Evolutionary conservation across 2,888 invertebrate genomes (phyloP).

Genomic region (Melanchra persicariae): DNA sequence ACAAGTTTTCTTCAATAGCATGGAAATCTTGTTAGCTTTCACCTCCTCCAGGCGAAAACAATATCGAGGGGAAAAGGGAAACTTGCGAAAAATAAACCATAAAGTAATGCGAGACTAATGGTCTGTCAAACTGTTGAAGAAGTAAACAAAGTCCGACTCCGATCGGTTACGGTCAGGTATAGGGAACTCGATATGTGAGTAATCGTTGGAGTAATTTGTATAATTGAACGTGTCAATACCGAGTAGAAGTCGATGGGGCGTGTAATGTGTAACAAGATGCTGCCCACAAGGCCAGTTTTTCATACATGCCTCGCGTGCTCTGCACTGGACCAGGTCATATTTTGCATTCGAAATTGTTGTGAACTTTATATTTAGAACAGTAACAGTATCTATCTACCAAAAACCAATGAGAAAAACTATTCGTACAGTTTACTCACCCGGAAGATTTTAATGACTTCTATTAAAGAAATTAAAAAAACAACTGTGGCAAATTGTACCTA

Average conservation of each 20-base stretch:
- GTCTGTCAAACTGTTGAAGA: constrained; percentile 14
- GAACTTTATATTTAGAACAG: constrained; percentile 44
- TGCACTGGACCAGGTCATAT: constrained; percentile 55
- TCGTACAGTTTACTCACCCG: constrained; percentile 26
- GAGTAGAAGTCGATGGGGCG: constrained; percentile 66
- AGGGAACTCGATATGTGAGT: constrained; percentile 37
- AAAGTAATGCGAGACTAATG: constrained; percentile 42
- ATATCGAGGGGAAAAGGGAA: constrained; percentile 26
- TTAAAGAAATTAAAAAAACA: constrained; percentile 24
- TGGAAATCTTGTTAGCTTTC: constrained; percentile 69
- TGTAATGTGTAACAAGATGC: constrained; percentile 68
- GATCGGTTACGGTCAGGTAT: constrained; percentile 34
- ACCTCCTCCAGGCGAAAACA: constrained; percentile 53
- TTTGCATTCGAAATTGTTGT: constrained; percentile 49
- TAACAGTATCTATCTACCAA: constrained; percentile 41
- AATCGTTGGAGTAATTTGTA: constrained; percentile 54
- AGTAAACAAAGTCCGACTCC: constrained; percentile 17
- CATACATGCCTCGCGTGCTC: constrained; percentile 63
- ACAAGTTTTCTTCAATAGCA: constrained; percentile 71
- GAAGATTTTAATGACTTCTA: constrained; percentile 46
- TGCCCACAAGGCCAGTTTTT: constrained; percentile 67
- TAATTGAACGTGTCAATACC: constrained; percentile 67
- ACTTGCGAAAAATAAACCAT: constrained; percentile 31
- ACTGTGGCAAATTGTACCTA: constrained; percentile 30
- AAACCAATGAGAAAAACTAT: constrained; percentile 19